Base-by-base conservation (phyloP, 2,797 vertebrate species). In the Gallinago solitaria region DNA sequence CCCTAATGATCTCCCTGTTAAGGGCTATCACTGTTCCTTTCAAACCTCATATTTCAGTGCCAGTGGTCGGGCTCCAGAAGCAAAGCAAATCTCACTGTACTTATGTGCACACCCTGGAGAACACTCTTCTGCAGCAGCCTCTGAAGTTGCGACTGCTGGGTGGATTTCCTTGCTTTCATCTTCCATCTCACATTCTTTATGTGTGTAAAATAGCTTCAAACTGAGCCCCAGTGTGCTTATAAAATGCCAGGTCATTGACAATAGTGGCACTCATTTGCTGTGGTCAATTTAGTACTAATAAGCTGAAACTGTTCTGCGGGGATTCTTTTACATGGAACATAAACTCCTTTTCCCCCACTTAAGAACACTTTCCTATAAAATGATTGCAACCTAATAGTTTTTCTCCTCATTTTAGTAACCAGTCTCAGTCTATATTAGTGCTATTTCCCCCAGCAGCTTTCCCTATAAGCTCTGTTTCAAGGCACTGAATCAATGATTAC, bases 281-380 rank as follows among this genome's bases (percentile, higher is more conserved):
- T 97, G 97, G 97, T 97, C 97, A 98, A 97, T 98, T 98, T 98
- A 98, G 96, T 90, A 28, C 97, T 98, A 98, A 98, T 98, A 98
- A 98, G 97, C 97, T 96, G 97, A 97, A 98, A 97, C 95, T 97
- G 94, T 97, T 97, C 97, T 97, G 95, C 9, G 2, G 98, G 97
- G 97, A 97, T 97, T 96, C 95, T 97, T 96, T 95, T 97, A 92
- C 96, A 96, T 92, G 96, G 96, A 97, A 97, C 93, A 96, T 97
- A 97, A 98, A 97, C 95, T 96, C 96, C 76, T 96, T 95, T 93
- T 68, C 69, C 60, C 73, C 86, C 87, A 71, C 83, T 88, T 94
- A 95, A 95, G 96, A 96, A 93, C 77, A 83, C 76, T 96, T 97
- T 97, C 85, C 90, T 94, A 77, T 68, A 87, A 97, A 97, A 97